A percentile compares a stretch with the other conserved stretches of the same genome.
phyloP scores from a whole-genome alignment of 2,113 vertebrate species.

The Fukomys damarensis region DNA sequence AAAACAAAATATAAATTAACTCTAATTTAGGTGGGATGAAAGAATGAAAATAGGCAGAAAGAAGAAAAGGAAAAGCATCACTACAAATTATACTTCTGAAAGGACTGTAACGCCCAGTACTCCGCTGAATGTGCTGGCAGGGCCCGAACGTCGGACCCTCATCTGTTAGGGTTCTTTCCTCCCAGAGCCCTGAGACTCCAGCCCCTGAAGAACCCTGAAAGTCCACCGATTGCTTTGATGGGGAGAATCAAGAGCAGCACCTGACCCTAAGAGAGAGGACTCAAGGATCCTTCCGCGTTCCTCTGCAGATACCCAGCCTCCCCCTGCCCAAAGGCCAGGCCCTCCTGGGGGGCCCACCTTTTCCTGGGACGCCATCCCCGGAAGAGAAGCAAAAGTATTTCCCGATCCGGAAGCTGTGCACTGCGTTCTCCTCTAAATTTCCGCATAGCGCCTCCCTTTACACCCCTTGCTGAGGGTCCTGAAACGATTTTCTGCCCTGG shows the following conservation, averaged over 20 bases:
- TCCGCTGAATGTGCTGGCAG: too few species aligned
- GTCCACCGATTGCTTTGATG: too few species aligned
- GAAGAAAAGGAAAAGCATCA: not conserved
- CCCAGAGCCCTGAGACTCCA: too few species aligned
- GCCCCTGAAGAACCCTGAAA: too few species aligned
- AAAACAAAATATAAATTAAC: not conserved
- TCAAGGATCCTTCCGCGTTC: too few species aligned
- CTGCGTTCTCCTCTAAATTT: not conserved
- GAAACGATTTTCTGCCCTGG: not conserved
- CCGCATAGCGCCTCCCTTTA: not conserved
- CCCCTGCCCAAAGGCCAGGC: fast-evolving
- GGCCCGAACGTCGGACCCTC: too few species aligned
- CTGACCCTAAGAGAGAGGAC: not conserved
- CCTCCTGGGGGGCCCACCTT: not conserved
- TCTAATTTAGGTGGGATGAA: not conserved
- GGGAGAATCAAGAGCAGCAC: not conserved
- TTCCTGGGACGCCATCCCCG: too few species aligned
- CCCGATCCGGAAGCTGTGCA: not conserved
- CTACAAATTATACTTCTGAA: too few species aligned
- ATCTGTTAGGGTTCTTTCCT: not conserved
- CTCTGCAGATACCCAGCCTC: not conserved
- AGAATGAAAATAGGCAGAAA: not conserved
- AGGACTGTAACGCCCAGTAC: too few species aligned
- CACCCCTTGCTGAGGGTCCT: not conserved
- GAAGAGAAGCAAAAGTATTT: not conserved